A percentile compares a stretch with the other conserved stretches of the same genome.
Conservation (phyloP, 2,113 vertebrate species). For the Dolichallabes microphthalmus region DNA sequence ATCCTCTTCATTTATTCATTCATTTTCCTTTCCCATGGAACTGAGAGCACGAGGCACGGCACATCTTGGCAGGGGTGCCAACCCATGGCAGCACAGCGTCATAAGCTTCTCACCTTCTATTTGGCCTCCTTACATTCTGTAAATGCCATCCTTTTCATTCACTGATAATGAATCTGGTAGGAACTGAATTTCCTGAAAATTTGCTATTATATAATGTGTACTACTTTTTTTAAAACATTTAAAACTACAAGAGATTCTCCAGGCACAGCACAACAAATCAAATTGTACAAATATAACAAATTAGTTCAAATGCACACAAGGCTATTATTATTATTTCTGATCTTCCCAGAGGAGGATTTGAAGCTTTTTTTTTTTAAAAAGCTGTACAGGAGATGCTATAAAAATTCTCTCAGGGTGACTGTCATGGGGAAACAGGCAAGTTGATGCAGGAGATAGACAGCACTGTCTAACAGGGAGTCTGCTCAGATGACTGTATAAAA, state of each 20-base stretch:
- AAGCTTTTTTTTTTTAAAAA: conserved; percentile 31
- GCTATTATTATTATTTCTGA: conserved; percentile 21
- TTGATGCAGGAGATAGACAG: conserved; percentile 23
- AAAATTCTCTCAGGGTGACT: conserved; percentile 16
- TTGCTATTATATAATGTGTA: neutral
- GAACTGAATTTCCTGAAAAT: neutral
- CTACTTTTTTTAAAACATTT: neutral
- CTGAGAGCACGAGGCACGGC: no score
- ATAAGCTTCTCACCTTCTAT: conserved; percentile 8
- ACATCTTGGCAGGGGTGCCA: no score
- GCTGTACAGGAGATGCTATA: conserved; percentile 1
- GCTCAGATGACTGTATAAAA: conserved; percentile 20
- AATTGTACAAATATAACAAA: conserved; percentile 21
- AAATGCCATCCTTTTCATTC: conserved; percentile 2
- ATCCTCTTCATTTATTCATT: conserved; percentile 19
- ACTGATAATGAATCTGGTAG: neutral
- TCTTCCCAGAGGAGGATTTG: conserved; percentile 26
- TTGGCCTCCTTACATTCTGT: conserved; percentile 36
- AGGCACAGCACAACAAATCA: conserved; percentile 8
- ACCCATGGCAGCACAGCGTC: no score
- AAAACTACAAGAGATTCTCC: conserved; percentile 14
- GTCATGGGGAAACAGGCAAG: conserved; percentile 19
- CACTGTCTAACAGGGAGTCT: conserved; percentile 22
- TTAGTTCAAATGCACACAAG: conserved; percentile 18
- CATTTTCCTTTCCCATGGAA: no score